Evolutionary conservation across 2,797 vertebrate genomes (phyloP), one percentile per base, ranked within the genome.

Genomic region (Clarias fuscus): DNA sequence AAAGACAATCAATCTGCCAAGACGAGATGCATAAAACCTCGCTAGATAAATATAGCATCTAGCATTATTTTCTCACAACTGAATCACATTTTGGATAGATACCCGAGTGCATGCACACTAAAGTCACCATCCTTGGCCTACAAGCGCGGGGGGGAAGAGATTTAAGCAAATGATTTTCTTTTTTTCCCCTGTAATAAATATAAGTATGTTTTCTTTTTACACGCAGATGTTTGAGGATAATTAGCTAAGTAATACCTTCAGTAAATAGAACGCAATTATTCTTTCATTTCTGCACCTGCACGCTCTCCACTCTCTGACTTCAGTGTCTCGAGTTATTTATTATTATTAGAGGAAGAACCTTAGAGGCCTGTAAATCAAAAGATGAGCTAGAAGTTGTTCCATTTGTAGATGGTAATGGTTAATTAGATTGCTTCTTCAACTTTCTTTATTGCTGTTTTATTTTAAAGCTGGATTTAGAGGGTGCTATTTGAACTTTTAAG

Each of bases 211-310:
- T 33, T 53, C 22, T 24, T 61, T 40, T 79, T 59, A 37, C 59
- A 79, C 77, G 37, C 30, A 78, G 30, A 79, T 79, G 59, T 24
- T 40, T 20, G n/a, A 24, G 40, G 33, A 79, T 62, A 79, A 79
- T 79, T 40, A 79, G 33, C 59, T 62, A 30, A 79, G 59, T 62
- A 58, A 62, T 59, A 79, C 11, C 22, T 79, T 7, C 43, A 48
- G 8, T 48, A 79, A 62, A 62, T 40, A 79, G 58, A 58, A 62
- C 58, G 15, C 58, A 61, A 79, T 79, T 62, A 79, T 79, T 79
- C 33, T 24, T 56, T 59, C 33, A 37, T 30, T 61, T 40, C 58
- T 62, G 58, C 58, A 79, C 76, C 76, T 78, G 20, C 27, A 78
- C 58, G 37, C 30, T 18, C n/a, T 76, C 72, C 14, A 53, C 72